Percentiles rank a stretch among this genome's conserved stretches.
Evolutionary conservation across 2,113 vertebrate genomes (phyloP).

Genomic region (Eulacestoma nigropectus): DNA sequence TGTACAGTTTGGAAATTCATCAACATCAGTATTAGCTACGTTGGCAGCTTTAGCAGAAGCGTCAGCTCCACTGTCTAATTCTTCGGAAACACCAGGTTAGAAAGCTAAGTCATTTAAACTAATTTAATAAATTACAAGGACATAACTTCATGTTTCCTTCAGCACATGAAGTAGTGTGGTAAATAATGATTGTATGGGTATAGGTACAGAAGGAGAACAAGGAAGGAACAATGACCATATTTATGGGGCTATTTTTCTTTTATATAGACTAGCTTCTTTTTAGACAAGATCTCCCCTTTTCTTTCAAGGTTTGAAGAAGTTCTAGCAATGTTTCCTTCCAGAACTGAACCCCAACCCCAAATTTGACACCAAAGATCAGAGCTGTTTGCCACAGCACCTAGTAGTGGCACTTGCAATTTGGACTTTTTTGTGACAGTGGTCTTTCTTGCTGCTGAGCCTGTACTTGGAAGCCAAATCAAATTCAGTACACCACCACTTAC

Average conservation of each 20-base stretch:
- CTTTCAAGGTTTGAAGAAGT: background rate
- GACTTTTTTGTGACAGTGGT: background rate
- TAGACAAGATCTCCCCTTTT: background rate
- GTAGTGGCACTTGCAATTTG: background rate
- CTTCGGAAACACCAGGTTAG: slow-evolving; percentile 85
- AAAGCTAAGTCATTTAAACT: background rate
- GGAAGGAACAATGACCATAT: background rate
- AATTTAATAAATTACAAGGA: background rate
- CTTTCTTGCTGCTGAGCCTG: background rate
- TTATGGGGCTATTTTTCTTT: background rate
- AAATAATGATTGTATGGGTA: background rate
- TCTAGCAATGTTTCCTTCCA: background rate
- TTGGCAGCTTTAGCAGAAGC: slow-evolving; percentile 87
- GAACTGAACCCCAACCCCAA: background rate
- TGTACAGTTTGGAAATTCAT: slow-evolving; percentile 86
- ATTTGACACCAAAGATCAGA: background rate
- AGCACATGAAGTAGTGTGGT: background rate
- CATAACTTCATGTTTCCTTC: background rate
- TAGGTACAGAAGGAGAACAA: background rate
- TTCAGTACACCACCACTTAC: background rate
- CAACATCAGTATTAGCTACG: slow-evolving; percentile 83
- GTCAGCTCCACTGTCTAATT: slow-evolving; percentile 82
- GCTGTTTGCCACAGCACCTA: background rate
- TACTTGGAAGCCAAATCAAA: background rate
- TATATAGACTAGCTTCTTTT: background rate